Evolutionary conservation across 2,888 invertebrate species (phyloP).

Genomic region (Rhamnusium bicolor): DNA sequence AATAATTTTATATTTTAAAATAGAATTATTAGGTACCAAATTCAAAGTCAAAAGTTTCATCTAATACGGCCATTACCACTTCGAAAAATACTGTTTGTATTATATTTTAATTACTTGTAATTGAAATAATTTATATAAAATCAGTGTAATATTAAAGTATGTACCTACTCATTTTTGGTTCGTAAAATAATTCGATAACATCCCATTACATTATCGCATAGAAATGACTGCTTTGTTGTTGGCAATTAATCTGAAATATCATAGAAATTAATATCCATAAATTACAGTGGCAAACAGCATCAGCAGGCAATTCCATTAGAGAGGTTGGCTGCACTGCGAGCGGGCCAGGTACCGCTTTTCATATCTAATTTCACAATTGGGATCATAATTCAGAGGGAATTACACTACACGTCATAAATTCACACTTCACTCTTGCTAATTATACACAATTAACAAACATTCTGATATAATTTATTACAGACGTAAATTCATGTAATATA

Average conservation of each 20-base stretch:
- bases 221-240: slow-evolving; percentile 49
- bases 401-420: slow-evolving; percentile 53
- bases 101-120: too few species aligned
- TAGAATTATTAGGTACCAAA: too few species aligned
- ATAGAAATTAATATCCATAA: slow-evolving; percentile 70
- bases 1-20: too few species aligned
- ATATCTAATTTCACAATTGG: slow-evolving; percentile 70
- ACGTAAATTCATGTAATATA: slow-evolving; percentile 55
- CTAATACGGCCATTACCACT: too few species aligned
- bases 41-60: too few species aligned
- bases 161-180: neutral
- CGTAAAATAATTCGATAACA: slow-evolving; percentile 14
- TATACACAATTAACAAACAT: slow-evolving; percentile 58
- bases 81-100: too few species aligned
- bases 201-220: slow-evolving; percentile 20
- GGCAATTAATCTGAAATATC: slow-evolving; percentile 62
- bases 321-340: slow-evolving; percentile 48
- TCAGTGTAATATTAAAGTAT: neutral
- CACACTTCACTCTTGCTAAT: slow-evolving; percentile 58
- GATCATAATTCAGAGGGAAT: slow-evolving; percentile 67
- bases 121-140: neutral
- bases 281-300: slow-evolving; percentile 67
- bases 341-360: slow-evolving; percentile 58
- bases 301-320: slow-evolving; percentile 68
- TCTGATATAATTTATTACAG: slow-evolving; percentile 67